Percentiles rank a stretch among this genome's conserved stretches.
phyloP scores from a whole-genome alignment of 2,888 invertebrate species.

The Dryocosmus kuriphilus region DNA sequence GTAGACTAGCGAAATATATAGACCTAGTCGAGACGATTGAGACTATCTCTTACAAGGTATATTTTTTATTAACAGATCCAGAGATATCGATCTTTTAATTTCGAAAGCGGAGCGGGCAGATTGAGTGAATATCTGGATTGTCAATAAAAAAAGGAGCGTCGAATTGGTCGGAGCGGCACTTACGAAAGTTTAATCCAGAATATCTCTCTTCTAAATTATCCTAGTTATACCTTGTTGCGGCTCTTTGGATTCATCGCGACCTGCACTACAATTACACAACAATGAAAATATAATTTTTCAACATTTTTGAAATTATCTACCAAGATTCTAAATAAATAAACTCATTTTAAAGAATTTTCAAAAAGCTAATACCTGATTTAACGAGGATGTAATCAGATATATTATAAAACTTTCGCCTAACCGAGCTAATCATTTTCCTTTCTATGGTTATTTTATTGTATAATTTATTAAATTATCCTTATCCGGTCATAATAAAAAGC shows the following conservation, averaged over 20 bases:
- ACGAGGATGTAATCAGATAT: too few species aligned
- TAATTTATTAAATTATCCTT: not conserved
- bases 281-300: not conserved
- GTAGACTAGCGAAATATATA: not conserved
- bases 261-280: not conserved
- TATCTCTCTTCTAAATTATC: not conserved
- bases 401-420: not conserved
- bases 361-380: too few species aligned
- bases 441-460: not conserved
- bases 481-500: not conserved
- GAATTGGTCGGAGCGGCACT: not conserved
- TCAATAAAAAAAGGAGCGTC: too few species aligned
- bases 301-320: not conserved
- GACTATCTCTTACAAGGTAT: not conserved
- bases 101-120: not conserved
- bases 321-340: not conserved
- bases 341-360: not conserved
- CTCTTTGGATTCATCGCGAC: not conserved
- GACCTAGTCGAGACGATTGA: not conserved
- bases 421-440: not conserved
- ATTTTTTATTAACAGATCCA: not conserved
- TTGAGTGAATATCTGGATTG: too few species aligned
- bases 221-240: not conserved
- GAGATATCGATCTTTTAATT: not conserved
- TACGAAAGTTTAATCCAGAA: not conserved